Evolutionary conservation across 2,888 invertebrate genomes (phyloP).

Genomic region (Prosopocoilus inquinatus): DNA sequence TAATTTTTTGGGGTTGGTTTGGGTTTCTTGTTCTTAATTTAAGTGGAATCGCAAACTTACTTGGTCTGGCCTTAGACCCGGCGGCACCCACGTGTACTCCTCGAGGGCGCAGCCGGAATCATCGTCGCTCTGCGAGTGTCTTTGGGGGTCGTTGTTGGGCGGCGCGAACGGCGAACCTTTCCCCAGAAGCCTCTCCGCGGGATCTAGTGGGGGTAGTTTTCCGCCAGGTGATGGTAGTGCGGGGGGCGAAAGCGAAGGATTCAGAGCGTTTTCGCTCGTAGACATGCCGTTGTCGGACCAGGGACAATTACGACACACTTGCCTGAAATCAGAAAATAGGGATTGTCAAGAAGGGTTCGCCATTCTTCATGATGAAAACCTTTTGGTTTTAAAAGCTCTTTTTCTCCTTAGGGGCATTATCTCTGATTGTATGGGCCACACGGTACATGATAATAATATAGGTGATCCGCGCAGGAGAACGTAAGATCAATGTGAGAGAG

Average conservation of each 20-base stretch:
- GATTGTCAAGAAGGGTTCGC: neutral
- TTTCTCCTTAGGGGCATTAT: too few species aligned
- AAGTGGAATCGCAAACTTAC: constrained; percentile 54
- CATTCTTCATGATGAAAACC: too few species aligned
- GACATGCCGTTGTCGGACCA: constrained; percentile 57
- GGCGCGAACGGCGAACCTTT: constrained; percentile 56
- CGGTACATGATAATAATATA: too few species aligned
- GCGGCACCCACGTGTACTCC: constrained; percentile 98
- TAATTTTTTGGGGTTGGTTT: too few species aligned
- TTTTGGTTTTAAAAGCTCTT: too few species aligned
- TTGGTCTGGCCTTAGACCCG: constrained; percentile 94
- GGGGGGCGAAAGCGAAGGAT: constrained; percentile 48
- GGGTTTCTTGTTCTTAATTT: too few species aligned
- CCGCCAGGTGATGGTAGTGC: constrained; percentile 47
- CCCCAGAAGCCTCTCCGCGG: constrained; percentile 59
- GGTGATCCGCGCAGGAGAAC: too few species aligned
- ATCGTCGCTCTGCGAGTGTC: constrained; percentile 92
- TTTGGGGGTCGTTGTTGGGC: constrained; percentile 63
- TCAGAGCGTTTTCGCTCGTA: constrained; percentile 51
- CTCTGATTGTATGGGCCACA: too few species aligned
- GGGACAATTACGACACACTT: constrained; percentile 81
- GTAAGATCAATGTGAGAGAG: too few species aligned
- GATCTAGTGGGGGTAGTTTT: constrained; percentile 49
- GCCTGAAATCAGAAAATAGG: constrained; percentile 56
- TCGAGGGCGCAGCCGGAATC: constrained; percentile 97